Evolutionary conservation across 2,113 vertebrate genomes (phyloP).

Genomic region (Phycodurus eques): DNA sequence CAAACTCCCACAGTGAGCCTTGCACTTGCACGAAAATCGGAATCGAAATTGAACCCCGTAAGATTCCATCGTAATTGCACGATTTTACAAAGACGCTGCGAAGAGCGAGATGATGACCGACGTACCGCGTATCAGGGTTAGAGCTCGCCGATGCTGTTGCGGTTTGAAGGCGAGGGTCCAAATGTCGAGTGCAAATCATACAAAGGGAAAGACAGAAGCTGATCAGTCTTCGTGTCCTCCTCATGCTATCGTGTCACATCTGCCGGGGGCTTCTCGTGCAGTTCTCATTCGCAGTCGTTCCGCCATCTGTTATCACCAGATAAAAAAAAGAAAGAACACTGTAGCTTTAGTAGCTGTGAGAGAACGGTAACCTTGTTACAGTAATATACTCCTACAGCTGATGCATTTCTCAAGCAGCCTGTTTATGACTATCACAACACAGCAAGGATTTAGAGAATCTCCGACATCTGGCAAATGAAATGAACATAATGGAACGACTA

Average conservation of each 20-base stretch:
- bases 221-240: background rate
- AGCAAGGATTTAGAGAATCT: background rate
- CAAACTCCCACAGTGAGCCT: too few relatives aligned
- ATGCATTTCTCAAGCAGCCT: background rate
- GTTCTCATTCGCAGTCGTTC: background rate
- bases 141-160: background rate
- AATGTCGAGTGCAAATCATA: background rate
- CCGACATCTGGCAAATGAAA: background rate
- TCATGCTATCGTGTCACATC: background rate
- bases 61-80: background rate
- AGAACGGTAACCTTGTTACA: background rate
- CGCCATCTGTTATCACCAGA: conserved; percentile 6
- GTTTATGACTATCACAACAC: background rate
- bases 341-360: background rate
- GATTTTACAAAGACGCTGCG: background rate
- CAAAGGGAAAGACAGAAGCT: background rate
- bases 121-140: background rate
- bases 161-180: background rate
- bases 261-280: background rate
- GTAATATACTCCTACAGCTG: background rate
- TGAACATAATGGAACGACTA: background rate
- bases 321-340: conserved; percentile 3
- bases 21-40: too few relatives aligned
- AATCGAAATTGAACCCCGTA: background rate
- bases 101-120: background rate